A percentile compares a stretch with the other conserved stretches of the same genome.
Conservation (phyloP, 2,888 invertebrate genomes). For the Imbricaverruca yamaguchii region DNA sequence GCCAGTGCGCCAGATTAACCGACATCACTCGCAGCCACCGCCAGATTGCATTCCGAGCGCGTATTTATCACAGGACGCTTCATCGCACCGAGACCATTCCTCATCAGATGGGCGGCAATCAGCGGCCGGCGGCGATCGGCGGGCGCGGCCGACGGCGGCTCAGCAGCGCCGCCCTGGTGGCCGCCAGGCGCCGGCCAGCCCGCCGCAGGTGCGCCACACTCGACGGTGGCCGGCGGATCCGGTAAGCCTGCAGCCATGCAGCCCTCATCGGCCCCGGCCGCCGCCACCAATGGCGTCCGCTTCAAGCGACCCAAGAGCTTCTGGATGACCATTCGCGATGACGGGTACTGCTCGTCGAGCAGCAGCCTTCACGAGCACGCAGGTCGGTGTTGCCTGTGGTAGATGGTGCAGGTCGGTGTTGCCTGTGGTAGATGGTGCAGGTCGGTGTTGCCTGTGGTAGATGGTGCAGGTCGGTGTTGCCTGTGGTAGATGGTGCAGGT, state of each 20-base stretch:
- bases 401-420: too few relatives aligned
- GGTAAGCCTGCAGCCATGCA: neutral
- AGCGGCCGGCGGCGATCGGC: neutral
- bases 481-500: too few relatives aligned
- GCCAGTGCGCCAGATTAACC: too few relatives aligned
- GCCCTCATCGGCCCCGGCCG: neutral
- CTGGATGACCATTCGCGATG: constrained; percentile 10
- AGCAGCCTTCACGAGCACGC: constrained; percentile 3
- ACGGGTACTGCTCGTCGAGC: constrained; percentile 19
- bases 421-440: too few relatives aligned
- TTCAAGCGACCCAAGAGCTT: constrained; percentile 12
- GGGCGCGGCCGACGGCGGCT: neutral
- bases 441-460: too few relatives aligned
- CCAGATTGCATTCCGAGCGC: constrained; percentile 5
- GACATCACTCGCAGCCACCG: too few relatives aligned
- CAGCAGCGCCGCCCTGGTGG: constrained; percentile 8
- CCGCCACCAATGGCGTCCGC: neutral
- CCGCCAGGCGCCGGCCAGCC: neutral
- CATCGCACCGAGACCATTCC: neutral
- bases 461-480: too few relatives aligned
- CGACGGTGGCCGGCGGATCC: neutral
- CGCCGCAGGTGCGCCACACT: neutral
- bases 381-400: neutral
- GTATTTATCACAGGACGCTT: neutral
- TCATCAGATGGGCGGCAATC: neutral